Evolutionary conservation across 2,888 invertebrate genomes (phyloP), one percentile per base, ranked within the genome.

Genomic region (Diadegma fenestrale): DNA sequence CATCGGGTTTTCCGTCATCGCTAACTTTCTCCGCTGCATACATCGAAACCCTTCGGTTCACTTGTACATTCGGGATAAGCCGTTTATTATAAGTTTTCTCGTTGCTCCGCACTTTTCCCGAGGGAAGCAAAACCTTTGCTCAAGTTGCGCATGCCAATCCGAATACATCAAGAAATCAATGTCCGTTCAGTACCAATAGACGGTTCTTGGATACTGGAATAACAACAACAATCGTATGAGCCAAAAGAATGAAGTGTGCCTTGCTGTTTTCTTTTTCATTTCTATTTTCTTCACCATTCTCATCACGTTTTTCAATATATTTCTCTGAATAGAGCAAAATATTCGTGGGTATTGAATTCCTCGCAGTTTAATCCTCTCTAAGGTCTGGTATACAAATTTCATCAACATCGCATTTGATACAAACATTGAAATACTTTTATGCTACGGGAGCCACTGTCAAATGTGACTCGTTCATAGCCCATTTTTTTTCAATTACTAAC

Each of bases 401-500:
- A 37, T 26, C 73, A 45, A 19, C 43, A 30, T 51, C 43, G 64
- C 10, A 63, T 80, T 80, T 33, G 19, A 72, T 64, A n/a, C 51
- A 82, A 72, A 45, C 33, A 48, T 7, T 48, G 37, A 68, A 17
- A 41, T 45, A 48, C 30, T 30, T n/a, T 10, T 19, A n/a, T 41
- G 19, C 68, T 33, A 26, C 12, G 12, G 12, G 51, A 58, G 64
- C 10, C 48, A 33, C 51, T 68, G 41, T 26, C 10, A 37, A 58
- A 17, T 14, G 72, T 17, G 17, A 69, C 72, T 63, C 19, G 43
- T 73, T 63, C 51, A 63, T 19, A 45, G 22, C 58, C 79, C 45
- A 82, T 82, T 85, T 75, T 37, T n/a, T 76, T 69, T 48, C 82
- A 30, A 84, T 84, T 73, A 84, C 77, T 77, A 78, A 33, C 51